These are phyloP conservation scores for Eulemur mongoz DNA, from an alignment of 2,797 vertebrate genomes.

Conservation along the genomic window DNA sequence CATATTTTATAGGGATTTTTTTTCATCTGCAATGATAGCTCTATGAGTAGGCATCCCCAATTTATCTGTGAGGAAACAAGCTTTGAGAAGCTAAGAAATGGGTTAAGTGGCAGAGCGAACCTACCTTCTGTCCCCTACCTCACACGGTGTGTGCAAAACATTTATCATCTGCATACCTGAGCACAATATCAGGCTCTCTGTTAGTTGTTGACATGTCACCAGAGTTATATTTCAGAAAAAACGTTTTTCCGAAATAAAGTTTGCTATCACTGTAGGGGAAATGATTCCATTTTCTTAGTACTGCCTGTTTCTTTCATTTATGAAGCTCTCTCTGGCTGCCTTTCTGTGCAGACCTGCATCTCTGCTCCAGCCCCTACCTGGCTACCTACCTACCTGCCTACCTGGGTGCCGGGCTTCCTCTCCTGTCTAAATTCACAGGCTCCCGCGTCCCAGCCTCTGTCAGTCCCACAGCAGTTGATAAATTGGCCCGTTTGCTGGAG, in stretches of 20 bases:
- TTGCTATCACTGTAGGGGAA: background rate
- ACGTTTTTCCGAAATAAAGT: background rate
- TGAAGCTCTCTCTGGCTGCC: background rate
- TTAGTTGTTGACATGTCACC: background rate
- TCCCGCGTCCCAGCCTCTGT: background rate
- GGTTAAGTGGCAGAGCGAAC: background rate
- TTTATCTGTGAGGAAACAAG: background rate
- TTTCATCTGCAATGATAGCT: background rate
- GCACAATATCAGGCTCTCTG: background rate
- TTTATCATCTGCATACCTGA: background rate
- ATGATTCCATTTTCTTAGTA: background rate
- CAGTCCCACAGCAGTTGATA: constrained; percentile 32
- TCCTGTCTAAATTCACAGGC: background rate
- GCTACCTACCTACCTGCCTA: background rate
- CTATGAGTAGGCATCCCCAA: background rate
- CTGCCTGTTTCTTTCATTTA: background rate
- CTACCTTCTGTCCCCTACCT: background rate
- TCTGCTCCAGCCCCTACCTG: background rate
- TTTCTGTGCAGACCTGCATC: background rate
- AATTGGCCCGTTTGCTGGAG: constrained; percentile 66
- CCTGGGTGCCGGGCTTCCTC: background rate
- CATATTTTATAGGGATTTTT: background rate
- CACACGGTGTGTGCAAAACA: background rate
- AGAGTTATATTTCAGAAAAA: background rate
- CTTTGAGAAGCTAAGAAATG: background rate